Conservation (phyloP, 2,888 invertebrate species). For the Drosophila borborema region DNA sequence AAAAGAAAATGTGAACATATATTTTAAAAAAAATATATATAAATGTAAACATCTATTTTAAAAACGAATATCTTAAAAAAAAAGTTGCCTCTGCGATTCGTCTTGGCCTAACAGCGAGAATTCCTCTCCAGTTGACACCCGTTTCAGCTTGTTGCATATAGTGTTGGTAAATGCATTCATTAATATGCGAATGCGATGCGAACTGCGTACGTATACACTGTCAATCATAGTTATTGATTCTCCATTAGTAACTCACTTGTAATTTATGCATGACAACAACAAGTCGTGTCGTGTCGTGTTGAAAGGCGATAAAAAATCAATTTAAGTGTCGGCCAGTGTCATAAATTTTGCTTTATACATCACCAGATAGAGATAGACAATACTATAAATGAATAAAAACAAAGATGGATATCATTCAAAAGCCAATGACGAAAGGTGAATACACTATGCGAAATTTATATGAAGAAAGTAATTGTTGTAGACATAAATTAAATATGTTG, state of each 20-base stretch:
- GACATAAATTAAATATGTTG: neutral
- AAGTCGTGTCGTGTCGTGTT: constrained; percentile 57
- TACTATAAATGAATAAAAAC: constrained; percentile 36
- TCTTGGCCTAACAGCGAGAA: neutral
- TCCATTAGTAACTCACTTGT: constrained; percentile 57
- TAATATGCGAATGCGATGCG: constrained; percentile 23
- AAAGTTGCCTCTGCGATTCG: too few relatives aligned
- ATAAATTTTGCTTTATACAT: constrained; percentile 56
- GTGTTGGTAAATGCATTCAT: constrained; percentile 53
- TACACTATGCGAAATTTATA: constrained; percentile 14
- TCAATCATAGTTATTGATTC: constrained; percentile 79
- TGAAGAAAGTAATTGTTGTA: neutral
- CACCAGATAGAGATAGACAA: constrained; percentile 33
- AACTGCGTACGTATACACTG: constrained; percentile 41
- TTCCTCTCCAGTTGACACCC: neutral
- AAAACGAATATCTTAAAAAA: too few relatives aligned
- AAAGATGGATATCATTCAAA: neutral
- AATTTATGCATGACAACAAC: constrained; percentile 60
- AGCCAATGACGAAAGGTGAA: neutral
- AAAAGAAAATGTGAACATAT: too few relatives aligned
- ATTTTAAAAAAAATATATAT: too few relatives aligned
- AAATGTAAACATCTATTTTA: too few relatives aligned
- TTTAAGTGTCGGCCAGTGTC: constrained; percentile 59
- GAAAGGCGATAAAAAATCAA: constrained; percentile 77
- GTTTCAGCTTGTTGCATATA: neutral